Conservation (phyloP, 2,888 invertebrate species). For the Volucella zonaria region DNA sequence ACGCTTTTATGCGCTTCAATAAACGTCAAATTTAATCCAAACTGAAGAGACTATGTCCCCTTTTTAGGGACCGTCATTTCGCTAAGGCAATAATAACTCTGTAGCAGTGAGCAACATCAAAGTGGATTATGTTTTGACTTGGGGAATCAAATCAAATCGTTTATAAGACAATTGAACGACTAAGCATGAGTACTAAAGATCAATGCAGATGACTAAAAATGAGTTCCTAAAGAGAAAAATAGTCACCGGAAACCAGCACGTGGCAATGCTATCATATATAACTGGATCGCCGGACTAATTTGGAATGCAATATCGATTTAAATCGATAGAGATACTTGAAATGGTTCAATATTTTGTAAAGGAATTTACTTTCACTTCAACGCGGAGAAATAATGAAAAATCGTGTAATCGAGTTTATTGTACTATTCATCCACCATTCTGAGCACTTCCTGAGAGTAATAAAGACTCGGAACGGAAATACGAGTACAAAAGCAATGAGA, state of each 20-base stretch:
- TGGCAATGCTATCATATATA: background rate
- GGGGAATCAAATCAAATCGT: constrained; percentile 8
- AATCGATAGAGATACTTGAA: no score
- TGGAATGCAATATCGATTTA: background rate
- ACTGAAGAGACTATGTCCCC: background rate
- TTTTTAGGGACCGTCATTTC: background rate
- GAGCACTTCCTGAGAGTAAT: no score
- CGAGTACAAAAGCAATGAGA: no score
- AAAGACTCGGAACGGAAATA: no score
- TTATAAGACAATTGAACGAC: background rate
- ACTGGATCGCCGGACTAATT: background rate
- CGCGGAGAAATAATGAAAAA: no score
- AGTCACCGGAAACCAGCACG: background rate
- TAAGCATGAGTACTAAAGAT: constrained; percentile 18
- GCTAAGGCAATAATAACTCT: constrained; percentile 14
- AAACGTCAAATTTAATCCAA: constrained; percentile 40
- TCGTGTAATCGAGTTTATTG: no score
- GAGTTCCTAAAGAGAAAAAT: background rate
- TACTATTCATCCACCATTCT: no score
- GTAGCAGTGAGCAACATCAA: constrained; percentile 23
- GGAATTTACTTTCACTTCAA: no score
- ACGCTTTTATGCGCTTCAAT: constrained; percentile 36
- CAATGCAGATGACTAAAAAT: background rate
- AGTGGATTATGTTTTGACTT: constrained; percentile 25
- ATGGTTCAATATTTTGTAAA: no score